Conservation (phyloP, 2,113 vertebrate species). For the Hippoglossus stenolepis region DNA sequence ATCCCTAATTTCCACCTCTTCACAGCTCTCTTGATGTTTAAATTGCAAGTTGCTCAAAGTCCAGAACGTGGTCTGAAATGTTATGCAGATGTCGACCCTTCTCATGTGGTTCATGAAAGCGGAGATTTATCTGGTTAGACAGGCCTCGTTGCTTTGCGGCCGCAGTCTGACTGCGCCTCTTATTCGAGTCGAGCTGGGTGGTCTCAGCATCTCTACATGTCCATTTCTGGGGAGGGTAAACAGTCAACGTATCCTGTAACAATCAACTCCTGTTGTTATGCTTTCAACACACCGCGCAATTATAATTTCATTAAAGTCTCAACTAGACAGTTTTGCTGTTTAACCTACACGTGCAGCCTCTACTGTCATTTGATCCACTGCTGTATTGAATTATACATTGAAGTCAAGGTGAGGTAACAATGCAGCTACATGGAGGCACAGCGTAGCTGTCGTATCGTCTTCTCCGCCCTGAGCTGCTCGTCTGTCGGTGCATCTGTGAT, state of each 20-base stretch:
- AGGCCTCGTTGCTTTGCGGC: conserved; percentile 60
- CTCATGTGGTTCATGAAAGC: conserved; percentile 80
- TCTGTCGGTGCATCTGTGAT: conserved; percentile 57
- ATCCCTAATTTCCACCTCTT: conserved; percentile 80
- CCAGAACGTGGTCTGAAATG: conserved; percentile 69
- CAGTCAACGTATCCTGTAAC: conserved; percentile 36
- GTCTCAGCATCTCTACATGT: conserved; percentile 59
- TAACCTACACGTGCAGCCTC: conserved; percentile 31
- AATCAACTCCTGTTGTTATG: conserved; percentile 45
- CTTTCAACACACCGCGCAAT: conserved; percentile 51
- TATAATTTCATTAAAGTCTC: conserved; percentile 54
- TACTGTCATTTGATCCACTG: conserved; percentile 34
- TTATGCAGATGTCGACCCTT: conserved; percentile 80
- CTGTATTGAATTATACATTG: conserved; percentile 37
- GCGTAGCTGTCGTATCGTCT: conserved; percentile 28
- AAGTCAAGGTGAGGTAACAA: conserved; percentile 49
- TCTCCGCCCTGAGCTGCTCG: conserved; percentile 27
- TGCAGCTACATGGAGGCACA: conserved; percentile 30
- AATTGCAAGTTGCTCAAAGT: conserved; percentile 58
- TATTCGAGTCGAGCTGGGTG: conserved; percentile 65
- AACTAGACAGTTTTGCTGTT: conserved; percentile 22
- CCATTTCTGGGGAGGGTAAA: conserved; percentile 62
- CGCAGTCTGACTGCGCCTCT: conserved; percentile 48
- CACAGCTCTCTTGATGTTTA: conserved; percentile 73
- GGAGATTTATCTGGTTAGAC: conserved; percentile 74